These are phyloP conservation scores for Oncorhynchus nerka DNA, from an alignment of 2,113 vertebrate species.

Conservation along the genomic window DNA sequence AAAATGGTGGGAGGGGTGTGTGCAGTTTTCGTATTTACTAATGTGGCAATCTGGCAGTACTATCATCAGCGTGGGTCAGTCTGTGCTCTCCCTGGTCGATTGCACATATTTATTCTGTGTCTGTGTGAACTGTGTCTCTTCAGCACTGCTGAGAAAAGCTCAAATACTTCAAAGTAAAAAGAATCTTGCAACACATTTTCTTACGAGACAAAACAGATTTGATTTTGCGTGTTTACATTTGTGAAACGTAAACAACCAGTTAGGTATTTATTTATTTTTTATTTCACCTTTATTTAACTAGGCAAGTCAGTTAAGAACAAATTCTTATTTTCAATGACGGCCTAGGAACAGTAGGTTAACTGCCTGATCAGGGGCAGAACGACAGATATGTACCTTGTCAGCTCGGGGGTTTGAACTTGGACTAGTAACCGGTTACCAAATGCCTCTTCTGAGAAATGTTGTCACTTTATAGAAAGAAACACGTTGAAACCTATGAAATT, in stretches of 20 bases:
- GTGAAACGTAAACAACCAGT: slow-evolving; percentile 2
- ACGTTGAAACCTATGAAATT: neutral
- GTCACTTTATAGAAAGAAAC: neutral
- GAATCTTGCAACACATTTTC: neutral
- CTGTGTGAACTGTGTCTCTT: too few species aligned
- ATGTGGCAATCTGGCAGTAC: slow-evolving; percentile 17
- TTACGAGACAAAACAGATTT: slow-evolving; percentile 36
- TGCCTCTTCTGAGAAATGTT: slow-evolving; percentile 1
- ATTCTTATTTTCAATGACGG: too few species aligned
- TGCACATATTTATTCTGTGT: slow-evolving; percentile 21
- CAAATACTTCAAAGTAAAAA: too few species aligned
- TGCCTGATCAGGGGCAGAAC: too few species aligned
- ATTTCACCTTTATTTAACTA: too few species aligned
- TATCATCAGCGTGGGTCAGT: slow-evolving; percentile 26
- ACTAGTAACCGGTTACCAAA: neutral
- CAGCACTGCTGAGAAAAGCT: too few species aligned
- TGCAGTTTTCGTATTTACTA: neutral
- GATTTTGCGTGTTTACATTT: neutral
- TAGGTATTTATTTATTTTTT: neutral
- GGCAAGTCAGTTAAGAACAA: too few species aligned
- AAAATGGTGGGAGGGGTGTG: neutral
- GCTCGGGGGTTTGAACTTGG: too few species aligned
- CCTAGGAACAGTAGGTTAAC: too few species aligned
- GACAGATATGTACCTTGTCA: too few species aligned
- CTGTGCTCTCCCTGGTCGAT: slow-evolving; percentile 5